phyloP scores from a whole-genome alignment of 2,888 invertebrate genomes.

The Campoletis raptor region DNA sequence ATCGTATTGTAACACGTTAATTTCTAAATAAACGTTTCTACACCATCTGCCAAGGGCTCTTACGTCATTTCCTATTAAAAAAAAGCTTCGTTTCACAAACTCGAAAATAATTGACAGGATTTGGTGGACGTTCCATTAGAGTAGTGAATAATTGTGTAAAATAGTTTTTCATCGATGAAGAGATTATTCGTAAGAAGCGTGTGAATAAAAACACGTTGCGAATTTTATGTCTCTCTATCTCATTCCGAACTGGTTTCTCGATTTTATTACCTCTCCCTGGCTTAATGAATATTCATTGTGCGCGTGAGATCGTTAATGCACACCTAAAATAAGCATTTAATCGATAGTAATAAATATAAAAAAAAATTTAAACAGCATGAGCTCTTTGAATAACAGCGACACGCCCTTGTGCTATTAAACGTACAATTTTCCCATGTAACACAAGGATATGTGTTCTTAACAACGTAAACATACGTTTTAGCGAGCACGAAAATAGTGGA shows the following conservation, averaged over 20 bases:
- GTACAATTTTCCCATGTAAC: neutral
- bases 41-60: slow-evolving; percentile 43
- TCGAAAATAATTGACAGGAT: slow-evolving; percentile 62
- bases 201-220: neutral
- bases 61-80: slow-evolving; percentile 1
- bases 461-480: slow-evolving; percentile 47
- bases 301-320: neutral
- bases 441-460: neutral
- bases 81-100: slow-evolving; percentile 26
- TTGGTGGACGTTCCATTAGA: slow-evolving; percentile 35
- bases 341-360: neutral
- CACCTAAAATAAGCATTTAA: neutral
- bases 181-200: slow-evolving; percentile 7
- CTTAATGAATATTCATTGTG: slow-evolving; percentile 6
- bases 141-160: slow-evolving; percentile 9
- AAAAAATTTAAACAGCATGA: neutral
- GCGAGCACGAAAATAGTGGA: slow-evolving; percentile 22
- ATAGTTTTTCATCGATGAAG: slow-evolving; percentile 1
- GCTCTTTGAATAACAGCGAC: neutral
- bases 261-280: neutral
- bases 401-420: neutral
- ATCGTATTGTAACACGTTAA: slow-evolving; percentile 40
- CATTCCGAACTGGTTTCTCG: neutral
- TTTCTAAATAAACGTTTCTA: slow-evolving; percentile 56
- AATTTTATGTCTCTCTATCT: neutral